Evolutionary conservation across 1,140 invertebrate species (phyloP), one percentile per base, ranked within the genome.

Genomic region (Zaprionus camerounensis): DNA sequence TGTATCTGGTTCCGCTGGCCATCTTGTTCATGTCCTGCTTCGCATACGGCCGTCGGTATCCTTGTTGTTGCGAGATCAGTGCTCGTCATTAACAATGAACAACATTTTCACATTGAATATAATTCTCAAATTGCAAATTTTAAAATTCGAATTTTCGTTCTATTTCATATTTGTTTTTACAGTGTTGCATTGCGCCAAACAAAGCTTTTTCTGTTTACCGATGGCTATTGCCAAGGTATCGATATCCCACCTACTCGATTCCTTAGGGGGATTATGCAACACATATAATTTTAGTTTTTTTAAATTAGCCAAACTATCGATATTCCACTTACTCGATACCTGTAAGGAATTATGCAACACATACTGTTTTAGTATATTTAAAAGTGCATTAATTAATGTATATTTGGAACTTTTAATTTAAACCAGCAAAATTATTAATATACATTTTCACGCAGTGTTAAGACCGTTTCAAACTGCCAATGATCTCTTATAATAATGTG

Each of bases 31-130:
- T 28, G 71, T 12, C 34, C 3, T 24, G 36, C 2, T 2, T 62
- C 46, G 28, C 1, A 5, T 11, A 34, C 67, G 67, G 31, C 63
- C 66, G 15, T 71, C 51, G 11, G 46, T 46, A 22, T 73, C 65
- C 65, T 73, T 73, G 41, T n/a, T 26, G 5, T 71, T 53, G 7
- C 51, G 28, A 9, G 28, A 34, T 34, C 7, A 22, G 49, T 11
- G 17, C 17, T 26, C 5, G 15, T 41, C 2, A 5, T 15, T 41
- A n/a, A 17, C 6, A 17, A 17, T 7, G 0, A 17, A 17, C 2
- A 44, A 41, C 15, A 41, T 41, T 41, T 41, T 5, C 15, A 44
- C 15, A 7, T n/a, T 44, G 1, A 41, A 41, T 41, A 15, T 41
- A 44, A 44, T 44, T 44, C n/a, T 44, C 6, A 6, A 44, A 9